These are phyloP conservation scores for Clupea harengus DNA, from an alignment of 2,113 vertebrate genomes.

Conservation along the genomic window DNA sequence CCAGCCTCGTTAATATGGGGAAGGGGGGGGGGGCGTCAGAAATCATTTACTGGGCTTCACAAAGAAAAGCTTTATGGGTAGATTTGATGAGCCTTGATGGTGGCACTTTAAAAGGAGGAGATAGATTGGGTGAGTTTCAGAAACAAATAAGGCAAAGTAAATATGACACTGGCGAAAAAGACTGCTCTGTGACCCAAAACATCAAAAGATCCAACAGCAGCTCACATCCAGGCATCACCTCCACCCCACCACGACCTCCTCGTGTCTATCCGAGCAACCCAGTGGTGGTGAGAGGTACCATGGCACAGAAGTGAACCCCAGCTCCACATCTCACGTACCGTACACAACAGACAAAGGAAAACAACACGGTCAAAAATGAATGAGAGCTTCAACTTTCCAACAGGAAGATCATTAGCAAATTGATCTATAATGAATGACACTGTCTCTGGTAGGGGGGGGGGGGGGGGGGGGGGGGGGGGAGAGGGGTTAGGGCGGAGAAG, in stretches of 20 bases:
- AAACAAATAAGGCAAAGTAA: background rate
- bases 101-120: background rate
- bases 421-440: conserved; percentile 55
- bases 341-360: conserved; percentile 24
- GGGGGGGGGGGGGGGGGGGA: background rate
- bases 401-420: conserved; percentile 54
- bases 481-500: background rate
- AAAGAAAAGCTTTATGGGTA: background rate
- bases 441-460: background rate
- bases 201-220: background rate
- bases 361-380: conserved; percentile 49
- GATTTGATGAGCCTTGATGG: background rate
- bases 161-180: background rate
- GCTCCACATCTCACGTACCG: background rate
- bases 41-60: background rate
- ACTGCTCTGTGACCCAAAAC: conserved; percentile 8
- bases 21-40: background rate
- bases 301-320: background rate
- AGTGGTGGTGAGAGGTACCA: background rate
- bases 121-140: background rate
- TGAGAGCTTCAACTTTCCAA: conserved; percentile 55
- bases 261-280: background rate
- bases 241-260: background rate
- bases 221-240: background rate
- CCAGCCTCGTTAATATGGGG: conserved; percentile 33